Evolutionary conservation across 2,113 vertebrate genomes (phyloP).

Genomic region (Spermophilus dauricus): DNA sequence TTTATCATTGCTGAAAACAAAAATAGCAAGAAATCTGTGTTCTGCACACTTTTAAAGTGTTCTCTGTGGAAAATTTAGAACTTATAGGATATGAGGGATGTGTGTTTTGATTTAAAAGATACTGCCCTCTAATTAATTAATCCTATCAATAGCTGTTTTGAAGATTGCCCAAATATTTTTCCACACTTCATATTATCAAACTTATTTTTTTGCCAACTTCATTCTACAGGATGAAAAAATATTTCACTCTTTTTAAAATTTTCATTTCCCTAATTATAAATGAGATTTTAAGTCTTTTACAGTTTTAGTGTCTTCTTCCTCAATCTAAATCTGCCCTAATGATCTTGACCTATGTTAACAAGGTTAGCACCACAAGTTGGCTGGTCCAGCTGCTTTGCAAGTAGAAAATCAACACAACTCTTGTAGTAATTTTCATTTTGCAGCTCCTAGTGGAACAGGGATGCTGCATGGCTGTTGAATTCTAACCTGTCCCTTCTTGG

Average conservation of each 20-base stretch:
- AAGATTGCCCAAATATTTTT: not conserved
- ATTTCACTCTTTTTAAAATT: not conserved
- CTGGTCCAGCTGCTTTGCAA: too few species aligned
- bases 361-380: not conserved
- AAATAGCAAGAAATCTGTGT: not conserved
- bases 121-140: not conserved
- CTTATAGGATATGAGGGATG: not conserved
- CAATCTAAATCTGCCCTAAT: not conserved
- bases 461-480: not conserved
- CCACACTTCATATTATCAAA: not conserved
- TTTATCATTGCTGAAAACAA: not conserved
- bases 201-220: not conserved
- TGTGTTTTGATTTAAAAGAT: conserved; percentile 24
- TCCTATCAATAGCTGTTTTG: not conserved
- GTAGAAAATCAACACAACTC: not conserved
- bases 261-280: not conserved
- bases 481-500: not conserved
- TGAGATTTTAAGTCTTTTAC: not conserved
- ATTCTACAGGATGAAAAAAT: not conserved
- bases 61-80: not conserved
- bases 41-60: not conserved
- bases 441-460: too few species aligned
- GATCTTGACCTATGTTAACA: not conserved
- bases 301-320: not conserved
- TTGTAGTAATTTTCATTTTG: not conserved